Evolutionary conservation across 2,888 invertebrate genomes (phyloP).

Genomic region (Pyrocoelia pectoralis): DNA sequence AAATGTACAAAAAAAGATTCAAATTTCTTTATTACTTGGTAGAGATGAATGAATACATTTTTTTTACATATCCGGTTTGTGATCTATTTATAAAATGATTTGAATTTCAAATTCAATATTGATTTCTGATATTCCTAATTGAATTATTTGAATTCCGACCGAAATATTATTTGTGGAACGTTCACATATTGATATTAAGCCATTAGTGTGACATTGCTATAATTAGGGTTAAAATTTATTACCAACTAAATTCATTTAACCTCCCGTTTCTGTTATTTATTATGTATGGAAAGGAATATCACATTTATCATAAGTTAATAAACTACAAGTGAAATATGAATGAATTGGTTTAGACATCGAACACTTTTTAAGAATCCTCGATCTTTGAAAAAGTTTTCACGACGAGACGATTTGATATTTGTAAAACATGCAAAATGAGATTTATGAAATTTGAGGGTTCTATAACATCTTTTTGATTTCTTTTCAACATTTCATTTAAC

Average conservation of each 20-base stretch:
- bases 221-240: neutral
- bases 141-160: neutral
- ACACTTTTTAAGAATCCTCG: too few species aligned
- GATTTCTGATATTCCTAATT: conserved; percentile 5
- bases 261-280: neutral
- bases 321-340: too few species aligned
- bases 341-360: too few species aligned
- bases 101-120: conserved; percentile 6
- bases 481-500: too few species aligned
- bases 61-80: neutral
- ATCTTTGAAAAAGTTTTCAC: too few species aligned
- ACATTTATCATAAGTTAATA: too few species aligned
- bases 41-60: neutral
- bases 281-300: neutral
- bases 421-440: too few species aligned
- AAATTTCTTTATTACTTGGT: conserved; percentile 5
- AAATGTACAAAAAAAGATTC: neutral
- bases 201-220: neutral
- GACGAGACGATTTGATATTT: too few species aligned
- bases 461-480: too few species aligned
- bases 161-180: neutral
- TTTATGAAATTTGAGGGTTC: too few species aligned
- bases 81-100: conserved; percentile 5
- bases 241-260: neutral
- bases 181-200: neutral